phyloP scores from a whole-genome alignment of 2,888 invertebrate species.

The Schizaphis graminum region DNA sequence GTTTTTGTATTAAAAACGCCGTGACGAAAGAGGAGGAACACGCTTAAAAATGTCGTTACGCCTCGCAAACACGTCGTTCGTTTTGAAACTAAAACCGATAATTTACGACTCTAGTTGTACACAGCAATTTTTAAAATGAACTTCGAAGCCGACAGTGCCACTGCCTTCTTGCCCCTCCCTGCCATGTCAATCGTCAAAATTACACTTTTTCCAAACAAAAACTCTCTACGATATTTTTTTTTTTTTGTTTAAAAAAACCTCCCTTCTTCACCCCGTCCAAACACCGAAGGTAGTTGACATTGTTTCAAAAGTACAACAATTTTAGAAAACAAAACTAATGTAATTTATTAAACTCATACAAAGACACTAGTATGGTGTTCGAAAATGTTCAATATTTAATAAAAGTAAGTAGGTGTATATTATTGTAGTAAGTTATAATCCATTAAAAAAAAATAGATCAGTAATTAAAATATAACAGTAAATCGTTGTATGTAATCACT shows the following conservation, averaged over 20 bases:
- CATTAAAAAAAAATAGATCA: background rate
- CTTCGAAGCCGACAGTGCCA: background rate
- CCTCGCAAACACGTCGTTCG: constrained; percentile 59
- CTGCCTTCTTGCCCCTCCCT: background rate
- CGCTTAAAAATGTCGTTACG: constrained; percentile 63
- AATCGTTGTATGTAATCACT: background rate
- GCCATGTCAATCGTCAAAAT: constrained; percentile 55
- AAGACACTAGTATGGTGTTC: background rate
- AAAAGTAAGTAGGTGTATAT: background rate
- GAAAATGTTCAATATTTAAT: background rate
- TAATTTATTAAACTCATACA: constrained; percentile 45
- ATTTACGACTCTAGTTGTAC: constrained; percentile 60
- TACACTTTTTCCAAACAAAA: constrained; percentile 38
- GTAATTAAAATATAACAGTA: background rate
- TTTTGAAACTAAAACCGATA: constrained; percentile 57
- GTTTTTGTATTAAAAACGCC: constrained; percentile 63
- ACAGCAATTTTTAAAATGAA: constrained; percentile 61
- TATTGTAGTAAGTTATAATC: background rate
- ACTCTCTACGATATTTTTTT: constrained; percentile 9
- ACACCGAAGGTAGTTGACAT: constrained; percentile 45
- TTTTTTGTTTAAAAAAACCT: background rate
- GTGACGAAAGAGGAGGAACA: constrained; percentile 45
- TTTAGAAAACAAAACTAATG: constrained; percentile 47
- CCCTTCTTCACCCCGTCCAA: background rate
- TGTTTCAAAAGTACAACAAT: constrained; percentile 30